phyloP scores from a whole-genome alignment of 1,140 invertebrate genomes.

The Paralvinella palmiformis region DNA sequence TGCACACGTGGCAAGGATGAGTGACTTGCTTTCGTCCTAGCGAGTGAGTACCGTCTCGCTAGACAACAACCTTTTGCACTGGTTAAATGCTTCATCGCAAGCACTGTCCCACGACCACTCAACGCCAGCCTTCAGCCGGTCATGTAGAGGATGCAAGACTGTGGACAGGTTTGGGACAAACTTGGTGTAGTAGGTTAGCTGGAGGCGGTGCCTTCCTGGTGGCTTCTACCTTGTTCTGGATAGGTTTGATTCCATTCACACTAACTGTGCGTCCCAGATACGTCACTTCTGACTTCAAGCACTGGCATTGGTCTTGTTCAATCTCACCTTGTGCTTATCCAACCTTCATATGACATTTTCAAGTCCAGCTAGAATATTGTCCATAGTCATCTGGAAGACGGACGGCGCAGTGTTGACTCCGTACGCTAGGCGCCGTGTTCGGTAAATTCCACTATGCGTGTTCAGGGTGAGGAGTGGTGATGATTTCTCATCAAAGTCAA shows the following conservation, averaged over 20 bases:
- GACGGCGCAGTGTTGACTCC: constrained; percentile 50
- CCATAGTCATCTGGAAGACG: constrained; percentile 51
- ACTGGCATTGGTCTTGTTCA: not conserved
- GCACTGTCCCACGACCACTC: not conserved
- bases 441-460: constrained; percentile 29
- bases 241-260: not conserved
- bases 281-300: not conserved
- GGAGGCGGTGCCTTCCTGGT: not conserved
- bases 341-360: not conserved
- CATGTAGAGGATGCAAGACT: not conserved
- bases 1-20: constrained; percentile 21
- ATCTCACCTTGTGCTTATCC: too few species aligned
- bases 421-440: constrained; percentile 23
- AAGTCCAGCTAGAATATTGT: constrained; percentile 31
- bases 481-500: constrained; percentile 30
- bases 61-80: not conserved
- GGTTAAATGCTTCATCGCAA: not conserved
- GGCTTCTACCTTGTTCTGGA: not conserved
- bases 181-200: not conserved
- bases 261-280: not conserved
- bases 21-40: not conserved
- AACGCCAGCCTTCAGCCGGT: not conserved
- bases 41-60: not conserved
- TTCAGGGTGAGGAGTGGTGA: constrained; percentile 31
- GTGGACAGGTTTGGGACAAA: not conserved